A percentile compares a stretch with the other conserved stretches of the same genome.
These are phyloP conservation scores for Arion vulgaris DNA, from an alignment of 1,140 invertebrate species.

Conservation along the genomic window DNA sequence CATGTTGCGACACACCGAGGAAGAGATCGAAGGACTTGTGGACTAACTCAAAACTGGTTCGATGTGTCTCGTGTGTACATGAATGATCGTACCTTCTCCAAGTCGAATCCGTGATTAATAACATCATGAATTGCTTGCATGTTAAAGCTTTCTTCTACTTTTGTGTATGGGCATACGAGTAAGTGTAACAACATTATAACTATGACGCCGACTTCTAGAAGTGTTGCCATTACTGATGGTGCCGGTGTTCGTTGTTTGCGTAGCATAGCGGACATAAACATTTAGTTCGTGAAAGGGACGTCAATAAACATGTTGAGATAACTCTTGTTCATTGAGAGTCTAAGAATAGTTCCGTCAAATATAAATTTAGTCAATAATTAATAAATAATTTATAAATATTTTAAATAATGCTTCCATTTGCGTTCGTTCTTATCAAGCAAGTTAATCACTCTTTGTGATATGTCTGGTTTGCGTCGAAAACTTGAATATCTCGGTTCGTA, in stretches of 20 bases:
- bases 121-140: slow-evolving; percentile 97
- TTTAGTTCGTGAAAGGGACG: neutral
- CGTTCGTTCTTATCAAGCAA: too few relatives aligned
- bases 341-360: neutral
- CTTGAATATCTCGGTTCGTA: too few relatives aligned
- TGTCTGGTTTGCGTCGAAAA: too few relatives aligned
- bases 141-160: slow-evolving; percentile 99
- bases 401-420: too few relatives aligned
- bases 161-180: slow-evolving; percentile 93
- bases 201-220: slow-evolving; percentile 20
- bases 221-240: neutral
- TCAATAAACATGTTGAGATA: neutral
- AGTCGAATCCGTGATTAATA: slow-evolving; percentile 87
- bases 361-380: neutral
- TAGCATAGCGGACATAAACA: neutral
- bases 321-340: neutral
- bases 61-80: too few relatives aligned
- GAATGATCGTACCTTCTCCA: slow-evolving; percentile 87
- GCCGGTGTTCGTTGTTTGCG: neutral
- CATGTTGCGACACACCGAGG: too few relatives aligned
- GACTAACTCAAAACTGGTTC: too few relatives aligned
- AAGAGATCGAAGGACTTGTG: too few relatives aligned
- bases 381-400: too few relatives aligned
- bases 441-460: too few relatives aligned
- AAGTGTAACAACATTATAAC: slow-evolving; percentile 73